Evolutionary conservation across 2,113 vertebrate genomes (phyloP).

Genomic region (Pseudois nayaur): DNA sequence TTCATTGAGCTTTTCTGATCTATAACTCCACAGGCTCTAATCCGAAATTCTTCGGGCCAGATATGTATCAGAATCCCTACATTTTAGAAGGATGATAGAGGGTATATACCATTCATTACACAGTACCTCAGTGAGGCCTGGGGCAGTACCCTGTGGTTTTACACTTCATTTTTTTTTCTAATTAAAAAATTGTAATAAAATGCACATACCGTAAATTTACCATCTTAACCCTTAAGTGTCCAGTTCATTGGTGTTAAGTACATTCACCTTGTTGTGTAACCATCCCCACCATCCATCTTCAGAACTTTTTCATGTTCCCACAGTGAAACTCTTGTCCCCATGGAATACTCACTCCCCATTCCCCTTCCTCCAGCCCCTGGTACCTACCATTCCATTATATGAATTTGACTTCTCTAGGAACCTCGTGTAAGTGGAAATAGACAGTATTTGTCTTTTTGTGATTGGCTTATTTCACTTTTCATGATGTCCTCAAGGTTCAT

Average conservation of each 20-base stretch:
- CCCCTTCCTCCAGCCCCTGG: not conserved
- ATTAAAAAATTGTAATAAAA: not conserved
- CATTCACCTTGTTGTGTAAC: not conserved
- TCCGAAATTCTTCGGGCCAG: not conserved
- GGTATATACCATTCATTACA: not conserved
- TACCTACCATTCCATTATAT: not conserved
- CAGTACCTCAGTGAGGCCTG: not conserved
- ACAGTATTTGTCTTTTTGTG: not conserved
- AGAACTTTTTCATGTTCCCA: not conserved
- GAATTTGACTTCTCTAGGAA: not conserved
- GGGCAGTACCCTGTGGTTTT: not conserved
- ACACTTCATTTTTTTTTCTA: not conserved
- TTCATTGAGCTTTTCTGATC: not conserved
- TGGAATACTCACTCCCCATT: not conserved
- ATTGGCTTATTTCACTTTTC: not conserved
- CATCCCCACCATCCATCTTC: not conserved
- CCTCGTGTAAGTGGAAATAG: not conserved
- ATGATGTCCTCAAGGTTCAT: not conserved
- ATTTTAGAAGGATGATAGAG: not conserved
- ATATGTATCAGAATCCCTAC: not conserved
- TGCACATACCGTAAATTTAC: not conserved
- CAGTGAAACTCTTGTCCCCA: not conserved
- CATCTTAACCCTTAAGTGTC: not conserved
- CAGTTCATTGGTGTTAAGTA: not conserved
- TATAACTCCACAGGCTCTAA: not conserved